Evolutionary conservation across 53 echinoderm and acorn worm genomes (phyloP).

Genomic region (Crossaster papposus): DNA sequence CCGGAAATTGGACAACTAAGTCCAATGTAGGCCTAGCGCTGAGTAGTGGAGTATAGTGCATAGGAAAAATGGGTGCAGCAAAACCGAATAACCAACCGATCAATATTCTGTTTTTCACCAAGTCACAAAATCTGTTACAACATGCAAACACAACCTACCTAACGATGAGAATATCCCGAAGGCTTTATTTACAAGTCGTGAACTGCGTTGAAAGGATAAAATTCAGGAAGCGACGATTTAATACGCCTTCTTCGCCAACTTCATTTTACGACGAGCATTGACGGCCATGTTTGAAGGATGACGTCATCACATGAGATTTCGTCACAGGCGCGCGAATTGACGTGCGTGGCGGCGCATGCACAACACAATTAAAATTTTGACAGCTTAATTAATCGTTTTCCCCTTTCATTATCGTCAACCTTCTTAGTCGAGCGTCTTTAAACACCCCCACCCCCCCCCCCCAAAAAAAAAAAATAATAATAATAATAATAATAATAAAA

Average conservation of each 20-base stretch:
- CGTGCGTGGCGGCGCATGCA: background rate
- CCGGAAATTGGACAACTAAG: background rate
- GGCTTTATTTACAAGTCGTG: background rate
- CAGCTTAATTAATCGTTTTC: too few relatives aligned
- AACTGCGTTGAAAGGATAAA: background rate
- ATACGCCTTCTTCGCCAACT: slow-evolving; percentile 8
- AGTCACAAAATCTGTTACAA: background rate
- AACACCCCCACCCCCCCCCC: too few relatives aligned
- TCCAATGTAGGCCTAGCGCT: background rate
- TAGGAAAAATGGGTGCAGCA: background rate
- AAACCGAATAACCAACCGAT: background rate
- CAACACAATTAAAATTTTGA: background rate
- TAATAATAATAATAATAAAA: too few relatives aligned
- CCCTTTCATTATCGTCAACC: too few relatives aligned
- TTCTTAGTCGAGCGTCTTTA: too few relatives aligned
- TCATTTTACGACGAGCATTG: slow-evolving; percentile 32
- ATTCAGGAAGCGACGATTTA: slow-evolving; percentile 36
- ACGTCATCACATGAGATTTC: slow-evolving; percentile 41
- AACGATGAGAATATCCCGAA: background rate
- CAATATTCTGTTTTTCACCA: background rate
- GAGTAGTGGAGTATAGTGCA: too few relatives aligned
- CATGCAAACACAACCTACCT: slow-evolving; percentile 27
- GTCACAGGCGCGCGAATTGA: background rate
- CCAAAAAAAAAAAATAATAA: too few relatives aligned
- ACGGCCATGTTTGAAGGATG: slow-evolving; percentile 57